Evolutionary conservation across 2,888 invertebrate species (phyloP).

Genomic region (Rhagonycha lutea): DNA sequence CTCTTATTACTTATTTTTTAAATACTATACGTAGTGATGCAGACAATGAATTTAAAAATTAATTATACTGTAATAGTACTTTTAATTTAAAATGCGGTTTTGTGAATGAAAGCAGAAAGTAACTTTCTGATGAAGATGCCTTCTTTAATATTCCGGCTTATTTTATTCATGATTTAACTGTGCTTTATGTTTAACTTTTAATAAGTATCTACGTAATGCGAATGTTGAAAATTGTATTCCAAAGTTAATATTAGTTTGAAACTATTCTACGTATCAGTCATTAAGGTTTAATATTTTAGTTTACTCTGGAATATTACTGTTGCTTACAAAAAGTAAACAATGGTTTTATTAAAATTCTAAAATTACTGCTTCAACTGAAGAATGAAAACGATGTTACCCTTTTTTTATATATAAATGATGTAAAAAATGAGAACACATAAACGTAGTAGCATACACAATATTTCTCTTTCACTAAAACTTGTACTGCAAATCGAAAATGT

Average conservation of each 20-base stretch:
- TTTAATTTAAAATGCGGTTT: not conserved
- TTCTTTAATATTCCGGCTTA: not conserved
- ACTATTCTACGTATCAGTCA: not conserved
- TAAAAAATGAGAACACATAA: not conserved
- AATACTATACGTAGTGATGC: too few relatives aligned
- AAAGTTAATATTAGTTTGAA: not conserved
- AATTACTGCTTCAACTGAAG: not conserved
- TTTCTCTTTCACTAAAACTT: not conserved
- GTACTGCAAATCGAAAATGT: not conserved
- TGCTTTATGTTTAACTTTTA: not conserved
- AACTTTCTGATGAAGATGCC: not conserved
- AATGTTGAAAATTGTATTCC: not conserved
- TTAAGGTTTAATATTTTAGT: not conserved
- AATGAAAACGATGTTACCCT: not conserved
- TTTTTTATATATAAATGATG: not conserved
- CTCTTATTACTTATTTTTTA: too few relatives aligned
- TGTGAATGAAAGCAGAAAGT: not conserved
- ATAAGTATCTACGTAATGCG: not conserved
- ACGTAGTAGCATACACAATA: not conserved
- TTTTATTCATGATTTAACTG: not conserved
- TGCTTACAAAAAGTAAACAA: not conserved
- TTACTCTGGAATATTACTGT: not conserved
- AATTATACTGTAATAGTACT: not conserved
- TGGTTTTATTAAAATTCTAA: not conserved
- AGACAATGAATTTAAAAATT: too few relatives aligned